These are phyloP conservation scores for Onthophagus taurus DNA, from an alignment of 1,140 invertebrate species.

Conservation along the genomic window DNA sequence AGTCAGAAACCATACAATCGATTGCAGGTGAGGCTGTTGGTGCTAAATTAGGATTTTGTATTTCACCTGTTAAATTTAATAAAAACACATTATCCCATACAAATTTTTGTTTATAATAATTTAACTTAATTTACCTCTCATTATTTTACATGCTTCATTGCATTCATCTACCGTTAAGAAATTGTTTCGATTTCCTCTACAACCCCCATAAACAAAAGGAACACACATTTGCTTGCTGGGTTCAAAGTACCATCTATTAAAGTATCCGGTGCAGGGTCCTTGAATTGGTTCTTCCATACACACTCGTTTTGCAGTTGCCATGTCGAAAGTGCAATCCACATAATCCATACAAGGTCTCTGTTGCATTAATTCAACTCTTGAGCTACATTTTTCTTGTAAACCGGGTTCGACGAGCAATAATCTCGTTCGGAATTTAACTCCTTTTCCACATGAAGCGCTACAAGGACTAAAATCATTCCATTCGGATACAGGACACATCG, in stretches of 20 bases:
- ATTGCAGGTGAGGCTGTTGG: conserved; percentile 24
- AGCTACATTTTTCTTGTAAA: conserved; percentile 47
- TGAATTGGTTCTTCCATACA: conserved; percentile 62
- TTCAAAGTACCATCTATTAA: conserved; percentile 77
- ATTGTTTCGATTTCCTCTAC: conserved; percentile 82
- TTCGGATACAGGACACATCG: conserved; percentile 54
- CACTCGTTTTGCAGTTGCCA: conserved; percentile 64
- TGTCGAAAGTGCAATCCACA: conserved; percentile 58
- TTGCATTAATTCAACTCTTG: conserved; percentile 52
- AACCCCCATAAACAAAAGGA: conserved; percentile 81
- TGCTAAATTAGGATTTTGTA: too few species aligned
- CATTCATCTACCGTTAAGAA: conserved; percentile 73
- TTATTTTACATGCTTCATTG: conserved; percentile 54
- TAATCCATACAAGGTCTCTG: conserved; percentile 54
- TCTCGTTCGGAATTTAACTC: conserved; percentile 59
- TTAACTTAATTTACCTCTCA: conserved; percentile 48
- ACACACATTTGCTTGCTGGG: conserved; percentile 60
- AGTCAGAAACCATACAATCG: conserved; percentile 60
- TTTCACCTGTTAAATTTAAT: too few species aligned
- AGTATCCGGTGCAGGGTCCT: conserved; percentile 76
- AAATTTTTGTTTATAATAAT: conserved; percentile 9
- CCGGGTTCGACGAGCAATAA: conserved; percentile 53
- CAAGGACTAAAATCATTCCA: conserved; percentile 70
- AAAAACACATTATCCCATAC: too few species aligned
- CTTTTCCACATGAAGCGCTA: conserved; percentile 59